Conservation (phyloP, 2,888 invertebrate genomes). For the Melieria crassipennis region DNA sequence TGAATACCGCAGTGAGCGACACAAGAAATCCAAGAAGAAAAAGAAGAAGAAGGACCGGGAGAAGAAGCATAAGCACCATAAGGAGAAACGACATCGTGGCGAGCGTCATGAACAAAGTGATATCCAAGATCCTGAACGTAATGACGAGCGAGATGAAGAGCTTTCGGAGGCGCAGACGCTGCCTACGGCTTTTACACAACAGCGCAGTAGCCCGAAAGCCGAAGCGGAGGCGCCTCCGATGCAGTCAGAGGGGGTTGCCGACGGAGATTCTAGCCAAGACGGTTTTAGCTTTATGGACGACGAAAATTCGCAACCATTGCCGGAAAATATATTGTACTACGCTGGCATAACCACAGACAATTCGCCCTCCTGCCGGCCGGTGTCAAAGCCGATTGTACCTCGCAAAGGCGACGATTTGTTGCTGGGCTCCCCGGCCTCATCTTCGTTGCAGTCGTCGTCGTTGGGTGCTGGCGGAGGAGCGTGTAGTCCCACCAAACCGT, state of each 20-base stretch:
- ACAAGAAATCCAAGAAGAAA: slow-evolving; percentile 80
- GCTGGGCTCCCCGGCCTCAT: slow-evolving; percentile 49
- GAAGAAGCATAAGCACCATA: slow-evolving; percentile 76
- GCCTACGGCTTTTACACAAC: slow-evolving; percentile 36
- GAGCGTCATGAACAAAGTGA: slow-evolving; percentile 46
- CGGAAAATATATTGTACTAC: slow-evolving; percentile 62
- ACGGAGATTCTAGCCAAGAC: slow-evolving; percentile 70
- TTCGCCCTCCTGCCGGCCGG: slow-evolving; percentile 63
- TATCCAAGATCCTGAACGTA: slow-evolving; percentile 36
- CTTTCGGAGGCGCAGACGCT: slow-evolving; percentile 35
- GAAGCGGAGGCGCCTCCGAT: slow-evolving; percentile 39
- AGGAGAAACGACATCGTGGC: slow-evolving; percentile 72
- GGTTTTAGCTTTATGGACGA: slow-evolving; percentile 71
- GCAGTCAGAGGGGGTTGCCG: slow-evolving; percentile 47
- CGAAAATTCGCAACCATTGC: slow-evolving; percentile 64
- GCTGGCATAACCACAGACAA: slow-evolving; percentile 64
- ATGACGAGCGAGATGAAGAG: slow-evolving; percentile 37
- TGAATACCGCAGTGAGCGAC: slow-evolving; percentile 65
- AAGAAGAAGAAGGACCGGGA: slow-evolving; percentile 82
- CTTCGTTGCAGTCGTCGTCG: slow-evolving; percentile 47
- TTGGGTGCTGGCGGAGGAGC: slow-evolving; percentile 40
- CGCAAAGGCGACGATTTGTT: slow-evolving; percentile 56
- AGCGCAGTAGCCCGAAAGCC: slow-evolving; percentile 47
- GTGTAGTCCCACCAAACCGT: slow-evolving; percentile 49
- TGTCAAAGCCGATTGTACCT: slow-evolving; percentile 62